phyloP scores from a whole-genome alignment of 2,113 vertebrate species.

The Rafetus swinhoei region DNA sequence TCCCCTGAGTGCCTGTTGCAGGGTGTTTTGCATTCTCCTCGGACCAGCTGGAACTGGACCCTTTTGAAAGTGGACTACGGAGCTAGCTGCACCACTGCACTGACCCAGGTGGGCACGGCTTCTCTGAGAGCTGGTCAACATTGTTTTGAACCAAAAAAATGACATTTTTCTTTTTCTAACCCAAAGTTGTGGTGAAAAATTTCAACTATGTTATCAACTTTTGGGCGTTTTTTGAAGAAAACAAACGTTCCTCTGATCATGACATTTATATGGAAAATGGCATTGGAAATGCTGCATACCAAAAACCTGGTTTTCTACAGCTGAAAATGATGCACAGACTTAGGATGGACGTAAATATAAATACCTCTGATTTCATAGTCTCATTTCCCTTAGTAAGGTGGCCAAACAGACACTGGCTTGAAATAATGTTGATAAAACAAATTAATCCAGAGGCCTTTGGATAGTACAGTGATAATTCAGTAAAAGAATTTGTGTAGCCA shows the following conservation, averaged over 20 bases:
- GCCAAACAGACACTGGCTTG: constrained; percentile 18
- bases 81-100: background rate
- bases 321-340: constrained; percentile 9
- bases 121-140: background rate
- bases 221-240: background rate
- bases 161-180: background rate
- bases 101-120: background rate
- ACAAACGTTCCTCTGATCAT: background rate
- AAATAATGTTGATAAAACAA: constrained; percentile 65
- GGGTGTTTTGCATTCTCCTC: background rate
- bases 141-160: background rate
- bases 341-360: constrained; percentile 45
- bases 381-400: constrained; percentile 27
- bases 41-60: background rate
- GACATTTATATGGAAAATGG: background rate
- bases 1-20: background rate
- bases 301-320: constrained; percentile 15
- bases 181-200: background rate
- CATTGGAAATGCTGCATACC: background rate
- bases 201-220: background rate
- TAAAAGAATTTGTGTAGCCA: constrained; percentile 27
- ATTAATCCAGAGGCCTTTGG: constrained; percentile 41
- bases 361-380: constrained; percentile 45
- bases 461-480: constrained; percentile 32
- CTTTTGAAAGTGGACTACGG: background rate